Conservation (phyloP, 1,140 invertebrate genomes). For the Dryas iulia region DNA sequence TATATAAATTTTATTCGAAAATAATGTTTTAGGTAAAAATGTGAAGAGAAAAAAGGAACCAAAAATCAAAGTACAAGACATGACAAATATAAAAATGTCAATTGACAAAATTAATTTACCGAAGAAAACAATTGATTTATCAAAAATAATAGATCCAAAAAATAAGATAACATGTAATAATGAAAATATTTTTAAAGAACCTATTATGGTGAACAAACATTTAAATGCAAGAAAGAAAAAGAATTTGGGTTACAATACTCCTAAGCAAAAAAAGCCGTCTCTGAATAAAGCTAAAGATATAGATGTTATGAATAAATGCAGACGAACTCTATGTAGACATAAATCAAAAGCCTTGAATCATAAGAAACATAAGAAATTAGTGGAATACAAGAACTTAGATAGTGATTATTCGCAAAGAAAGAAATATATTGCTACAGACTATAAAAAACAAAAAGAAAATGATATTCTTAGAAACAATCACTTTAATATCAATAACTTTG, state of each 20-base stretch:
- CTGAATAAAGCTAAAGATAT: background rate
- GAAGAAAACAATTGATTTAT: background rate
- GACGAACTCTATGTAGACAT: background rate
- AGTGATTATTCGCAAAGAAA: background rate
- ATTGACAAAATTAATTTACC: background rate
- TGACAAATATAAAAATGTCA: background rate
- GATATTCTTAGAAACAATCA: background rate
- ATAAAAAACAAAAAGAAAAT: background rate
- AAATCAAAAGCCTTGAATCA: background rate
- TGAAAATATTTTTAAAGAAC: background rate
- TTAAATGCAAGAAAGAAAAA: background rate
- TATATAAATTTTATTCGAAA: too few relatives aligned
- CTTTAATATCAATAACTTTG: background rate
- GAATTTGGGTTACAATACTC: background rate
- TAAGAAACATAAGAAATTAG: background rate
- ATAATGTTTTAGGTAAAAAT: slow-evolving; percentile 23
- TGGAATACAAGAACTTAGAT: background rate
- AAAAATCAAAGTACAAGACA: background rate
- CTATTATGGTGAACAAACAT: background rate
- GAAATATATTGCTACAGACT: background rate
- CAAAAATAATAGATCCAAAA: background rate
- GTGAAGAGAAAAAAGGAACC: background rate
- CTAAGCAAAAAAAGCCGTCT: background rate
- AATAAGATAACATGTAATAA: background rate
- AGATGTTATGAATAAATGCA: background rate